Base-by-base conservation (phyloP, 2,888 invertebrate species). In the Sarcophaga rosellei region DNA sequence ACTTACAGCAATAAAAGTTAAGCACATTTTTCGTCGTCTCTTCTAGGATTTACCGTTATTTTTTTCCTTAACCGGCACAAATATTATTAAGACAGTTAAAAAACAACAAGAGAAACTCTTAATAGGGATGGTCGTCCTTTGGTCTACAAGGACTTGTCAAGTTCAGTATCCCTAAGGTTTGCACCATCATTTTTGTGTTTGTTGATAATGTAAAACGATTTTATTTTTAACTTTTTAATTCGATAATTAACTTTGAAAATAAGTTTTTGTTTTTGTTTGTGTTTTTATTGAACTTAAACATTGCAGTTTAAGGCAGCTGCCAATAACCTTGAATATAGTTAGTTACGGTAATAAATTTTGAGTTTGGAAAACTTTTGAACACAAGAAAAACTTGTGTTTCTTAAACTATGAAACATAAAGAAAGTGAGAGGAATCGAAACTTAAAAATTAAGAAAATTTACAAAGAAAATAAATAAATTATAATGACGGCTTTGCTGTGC, bases 51-150 rank as follows among this genome's bases (percentile, higher is more conserved):
- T 66, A 76, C 65, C 8, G n/a, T 74, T 69, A 77, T 68, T 73
- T 75, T 35, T 61, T 69, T 75, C 23, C 44, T 53, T 45, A 75
- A 68, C 81, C 82, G 85, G 76, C 72, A 82, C 62, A 68, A 68
- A 45, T 62, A n/a, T 83, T 68, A 78, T 84, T 75, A 79, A 75
- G 65, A 59, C 79, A 70, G 65, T 17, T 72, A 72, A 77, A 76
- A 75, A n/a, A 53, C 12, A 17, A 17, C 5, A 10, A 53, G 17
- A 15, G 17, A 53, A 53, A 53, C 17, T 17, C 15, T 12, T 53
- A 53, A 53, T 17, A 17, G 15, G 53, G 53, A 15, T 53, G 12
- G 12, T 17, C 15, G 5, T 15, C 2, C 10, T 15, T 53, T 17
- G 53, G 15, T 15, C 53, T 53, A 5, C 3, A 53, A 15, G 53